phyloP scores from a whole-genome alignment of 2,113 vertebrate genomes.

The Podiceps cristatus region DNA sequence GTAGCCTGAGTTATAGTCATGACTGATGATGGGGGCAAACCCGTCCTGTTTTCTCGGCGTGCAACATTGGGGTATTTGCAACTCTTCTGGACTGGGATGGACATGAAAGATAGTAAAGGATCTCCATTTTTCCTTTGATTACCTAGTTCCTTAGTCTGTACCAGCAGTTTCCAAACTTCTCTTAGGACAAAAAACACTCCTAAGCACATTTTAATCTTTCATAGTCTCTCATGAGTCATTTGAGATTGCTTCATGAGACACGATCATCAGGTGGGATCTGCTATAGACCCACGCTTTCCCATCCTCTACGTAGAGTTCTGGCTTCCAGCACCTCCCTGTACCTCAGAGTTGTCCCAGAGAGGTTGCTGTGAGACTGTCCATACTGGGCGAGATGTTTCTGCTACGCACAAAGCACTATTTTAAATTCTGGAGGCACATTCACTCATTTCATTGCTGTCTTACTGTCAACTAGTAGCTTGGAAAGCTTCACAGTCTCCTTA shows the following conservation, averaged over 20 bases:
- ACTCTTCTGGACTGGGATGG: background rate
- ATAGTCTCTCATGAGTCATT: background rate
- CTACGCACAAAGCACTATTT: background rate
- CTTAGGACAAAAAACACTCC: background rate
- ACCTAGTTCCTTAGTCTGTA: background rate
- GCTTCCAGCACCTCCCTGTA: background rate
- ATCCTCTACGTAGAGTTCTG: background rate
- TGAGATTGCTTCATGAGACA: background rate
- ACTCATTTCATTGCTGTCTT: background rate
- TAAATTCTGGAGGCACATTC: background rate
- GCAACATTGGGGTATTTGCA: background rate
- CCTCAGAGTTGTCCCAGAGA: background rate
- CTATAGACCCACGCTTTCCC: background rate
- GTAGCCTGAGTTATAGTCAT: background rate
- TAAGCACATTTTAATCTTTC: background rate
- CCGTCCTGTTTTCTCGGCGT: background rate
- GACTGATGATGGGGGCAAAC: background rate
- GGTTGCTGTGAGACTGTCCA: background rate
- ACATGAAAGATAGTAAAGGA: background rate
- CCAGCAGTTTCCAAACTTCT: background rate
- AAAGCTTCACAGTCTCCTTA: background rate
- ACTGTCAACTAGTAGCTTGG: background rate
- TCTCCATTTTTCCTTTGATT: background rate
- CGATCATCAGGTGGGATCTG: background rate
- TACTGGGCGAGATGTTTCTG: background rate